A percentile compares a stretch with the other conserved stretches of the same genome.
These are phyloP conservation scores for Heliocidaris erythrogramma DNA, from an alignment of 35 echinoderm and acorn worm species.

Conservation along the genomic window DNA sequence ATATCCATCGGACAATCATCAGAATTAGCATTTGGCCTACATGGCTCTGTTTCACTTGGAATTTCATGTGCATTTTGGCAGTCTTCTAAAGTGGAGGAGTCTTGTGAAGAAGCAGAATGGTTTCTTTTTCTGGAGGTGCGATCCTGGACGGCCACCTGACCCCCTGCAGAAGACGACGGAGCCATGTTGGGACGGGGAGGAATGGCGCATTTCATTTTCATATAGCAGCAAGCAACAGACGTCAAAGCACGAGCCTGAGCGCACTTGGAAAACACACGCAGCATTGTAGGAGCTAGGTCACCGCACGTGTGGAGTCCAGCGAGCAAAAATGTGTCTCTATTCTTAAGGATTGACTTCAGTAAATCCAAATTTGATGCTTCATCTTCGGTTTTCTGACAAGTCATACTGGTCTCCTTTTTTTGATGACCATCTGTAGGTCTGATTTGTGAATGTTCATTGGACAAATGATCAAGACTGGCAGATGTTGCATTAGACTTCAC, in stretches of 20 bases:
- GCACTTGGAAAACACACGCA: conserved; percentile 76
- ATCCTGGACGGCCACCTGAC: neutral
- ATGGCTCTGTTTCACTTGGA: neutral
- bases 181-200: neutral
- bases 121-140: neutral
- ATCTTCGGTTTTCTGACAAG: neutral
- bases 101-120: neutral
- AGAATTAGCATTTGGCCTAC: neutral
- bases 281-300: conserved; percentile 83
- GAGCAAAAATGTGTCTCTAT: conserved; percentile 50
- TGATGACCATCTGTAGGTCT: neutral
- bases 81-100: neutral
- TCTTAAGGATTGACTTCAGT: neutral
- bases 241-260: conserved; percentile 59
- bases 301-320: conserved; percentile 86
- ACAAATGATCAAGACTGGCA: neutral
- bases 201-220: conserved; percentile 69
- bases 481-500: neutral
- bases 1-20: neutral
- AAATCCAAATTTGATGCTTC: neutral
- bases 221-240: conserved; percentile 80
- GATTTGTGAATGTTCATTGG: neutral
- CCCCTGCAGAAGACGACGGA: neutral
- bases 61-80: neutral
- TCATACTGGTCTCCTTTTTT: neutral